These are phyloP conservation scores for Trisateles emortualis DNA, from an alignment of 2,888 invertebrate species.

Conservation along the genomic window DNA sequence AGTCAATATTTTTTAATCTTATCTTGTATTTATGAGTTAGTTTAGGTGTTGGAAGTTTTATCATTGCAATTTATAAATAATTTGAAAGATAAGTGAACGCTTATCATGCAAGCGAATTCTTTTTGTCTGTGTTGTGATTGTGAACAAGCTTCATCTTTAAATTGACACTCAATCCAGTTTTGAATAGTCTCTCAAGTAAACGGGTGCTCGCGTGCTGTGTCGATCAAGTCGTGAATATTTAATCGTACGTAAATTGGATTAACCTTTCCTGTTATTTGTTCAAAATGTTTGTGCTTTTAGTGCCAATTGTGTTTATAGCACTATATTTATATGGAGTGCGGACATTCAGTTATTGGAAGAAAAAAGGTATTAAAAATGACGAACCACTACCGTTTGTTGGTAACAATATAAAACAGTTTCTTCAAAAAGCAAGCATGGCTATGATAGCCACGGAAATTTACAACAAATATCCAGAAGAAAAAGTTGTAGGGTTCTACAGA, in stretches of 20 bases:
- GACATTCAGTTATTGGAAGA: constrained; percentile 73
- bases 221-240: not conserved
- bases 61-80: no score
- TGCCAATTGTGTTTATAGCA: constrained; percentile 32
- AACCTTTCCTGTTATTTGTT: no score
- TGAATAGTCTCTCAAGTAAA: not conserved
- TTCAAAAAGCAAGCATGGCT: constrained; percentile 68
- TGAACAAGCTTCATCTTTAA: constrained; percentile 2
- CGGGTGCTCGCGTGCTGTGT: constrained; percentile 8
- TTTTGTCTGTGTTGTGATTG: not conserved
- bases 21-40: no score
- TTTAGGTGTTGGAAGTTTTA: no score
- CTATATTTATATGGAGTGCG: constrained; percentile 67
- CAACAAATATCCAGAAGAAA: constrained; percentile 71
- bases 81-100: no score
- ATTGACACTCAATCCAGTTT: not conserved
- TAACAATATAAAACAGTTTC: constrained; percentile 65
- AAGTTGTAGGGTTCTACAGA: constrained; percentile 73
- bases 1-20: no score
- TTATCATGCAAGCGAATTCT: no score
- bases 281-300: constrained; percentile 53
- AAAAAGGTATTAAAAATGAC: constrained; percentile 71
- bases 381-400: constrained; percentile 68
- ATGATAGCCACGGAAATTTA: constrained; percentile 70
- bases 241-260: constrained; percentile 19